Evolutionary conservation across 2,797 vertebrate genomes (phyloP).

Genomic region (Tangara arthus): DNA sequence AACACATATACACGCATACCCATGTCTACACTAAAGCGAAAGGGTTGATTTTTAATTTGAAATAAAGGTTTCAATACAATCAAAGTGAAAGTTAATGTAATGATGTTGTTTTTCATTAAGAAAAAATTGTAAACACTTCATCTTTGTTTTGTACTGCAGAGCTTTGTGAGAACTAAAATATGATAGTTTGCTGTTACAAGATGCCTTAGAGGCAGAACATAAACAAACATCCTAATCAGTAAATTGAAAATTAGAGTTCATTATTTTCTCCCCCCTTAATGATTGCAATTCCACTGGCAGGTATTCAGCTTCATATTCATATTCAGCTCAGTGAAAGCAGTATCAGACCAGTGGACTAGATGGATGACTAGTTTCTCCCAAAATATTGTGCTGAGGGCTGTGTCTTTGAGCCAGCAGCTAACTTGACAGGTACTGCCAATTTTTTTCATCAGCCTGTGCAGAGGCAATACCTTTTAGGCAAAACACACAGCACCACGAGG

Average conservation of each 20-base stretch:
- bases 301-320: neutral
- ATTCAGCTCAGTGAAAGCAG: neutral
- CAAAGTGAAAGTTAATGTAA: neutral
- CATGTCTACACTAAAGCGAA: rapidly evolving
- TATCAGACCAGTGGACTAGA: neutral
- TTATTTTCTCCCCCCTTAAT: neutral
- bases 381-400: neutral
- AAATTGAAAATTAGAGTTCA: conserved; percentile 40
- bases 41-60: neutral
- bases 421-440: neutral
- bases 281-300: neutral
- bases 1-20: rapidly evolving
- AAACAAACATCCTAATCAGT: conserved; percentile 25
- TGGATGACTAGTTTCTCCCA: neutral
- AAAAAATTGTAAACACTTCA: neutral
- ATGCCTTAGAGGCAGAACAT: conserved; percentile 30
- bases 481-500: neutral
- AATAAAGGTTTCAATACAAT: neutral
- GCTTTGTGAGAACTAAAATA: neutral
- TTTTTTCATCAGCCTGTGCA: neutral
- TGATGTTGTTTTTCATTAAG: neutral
- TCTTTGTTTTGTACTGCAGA: neutral
- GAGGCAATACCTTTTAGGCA: neutral
- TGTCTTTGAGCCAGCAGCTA: neutral
- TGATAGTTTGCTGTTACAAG: neutral